Evolutionary conservation across 2,888 invertebrate species (phyloP), one percentile per base, ranked within the genome.

Genomic region (Rhogogaster chlorosoma): DNA sequence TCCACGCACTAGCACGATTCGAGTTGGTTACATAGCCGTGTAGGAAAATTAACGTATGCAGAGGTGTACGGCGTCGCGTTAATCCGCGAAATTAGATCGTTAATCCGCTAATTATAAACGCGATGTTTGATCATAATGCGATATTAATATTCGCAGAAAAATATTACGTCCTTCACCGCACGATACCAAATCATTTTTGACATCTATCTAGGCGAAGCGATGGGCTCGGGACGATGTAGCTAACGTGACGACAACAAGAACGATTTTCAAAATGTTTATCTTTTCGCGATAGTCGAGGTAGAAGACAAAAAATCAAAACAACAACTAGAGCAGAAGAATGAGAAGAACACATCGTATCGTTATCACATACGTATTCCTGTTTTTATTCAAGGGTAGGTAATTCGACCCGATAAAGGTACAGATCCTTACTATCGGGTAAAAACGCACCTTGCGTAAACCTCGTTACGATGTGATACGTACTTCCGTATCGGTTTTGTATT

Each of bases 41-140:
- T 2, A 73, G 7, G 32, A 0, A 32, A n/a, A 70, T 18, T 36
- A 10, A 36, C 18, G n/a, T 53, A 53, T 53, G 53, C 7, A 26
- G 61, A 70, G 36, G n/a, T 4, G 26, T 67, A 29, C n/a, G n/a
- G 29, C 36, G n/a, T 22, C 9, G 26, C 18, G n/a, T 6, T 70
- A 70, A 70, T 15, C 70, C 70, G 26, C 36, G 70, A 22, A 70
- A 70, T 70, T 70, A 3, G 70, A 70, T 70, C 36, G 70, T 36
- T 70, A 70, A 70, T 32, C 70, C 26, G 26, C 36, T 32, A 9
- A 70, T 70, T 70, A 70, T 36, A 18, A 70, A 22, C 32, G n/a
- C 6, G 26, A 26, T 36, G 36, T 70, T 70, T 70, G 70, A 70
- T 10, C 26, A 61, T 61, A 61, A 61, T 12, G 22, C 3, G 22